Evolutionary conservation across 2,113 vertebrate species (phyloP).

Genomic region (Mesitornis unicolor): DNA sequence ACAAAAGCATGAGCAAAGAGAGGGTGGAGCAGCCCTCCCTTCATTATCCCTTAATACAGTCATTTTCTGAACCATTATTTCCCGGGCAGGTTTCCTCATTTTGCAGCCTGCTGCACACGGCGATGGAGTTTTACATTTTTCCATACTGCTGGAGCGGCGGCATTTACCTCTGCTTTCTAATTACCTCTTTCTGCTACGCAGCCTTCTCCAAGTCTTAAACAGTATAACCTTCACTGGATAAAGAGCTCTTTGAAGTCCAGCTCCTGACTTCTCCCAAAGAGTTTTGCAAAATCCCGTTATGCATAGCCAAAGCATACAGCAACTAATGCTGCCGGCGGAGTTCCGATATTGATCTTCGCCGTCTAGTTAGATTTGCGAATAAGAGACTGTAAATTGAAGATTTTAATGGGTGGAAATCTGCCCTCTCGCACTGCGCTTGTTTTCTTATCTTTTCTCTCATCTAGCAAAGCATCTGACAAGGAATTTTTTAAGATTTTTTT

Average conservation of each 20-base stretch:
- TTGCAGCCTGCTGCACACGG: background rate
- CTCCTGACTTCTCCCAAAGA: background rate
- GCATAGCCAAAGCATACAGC: background rate
- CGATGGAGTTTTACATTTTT: background rate
- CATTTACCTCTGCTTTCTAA: slow-evolving; percentile 3
- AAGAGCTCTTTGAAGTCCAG: background rate
- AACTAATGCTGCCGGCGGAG: background rate
- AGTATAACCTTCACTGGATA: background rate
- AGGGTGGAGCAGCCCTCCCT: background rate
- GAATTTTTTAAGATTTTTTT: background rate
- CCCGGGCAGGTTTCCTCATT: background rate
- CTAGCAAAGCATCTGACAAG: background rate
- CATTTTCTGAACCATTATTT: background rate
- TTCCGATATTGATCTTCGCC: background rate
- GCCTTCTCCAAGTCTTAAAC: background rate
- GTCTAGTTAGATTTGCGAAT: background rate
- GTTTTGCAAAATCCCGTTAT: background rate
- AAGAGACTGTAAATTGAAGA: background rate
- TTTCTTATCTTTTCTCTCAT: background rate
- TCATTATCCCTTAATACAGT: background rate
- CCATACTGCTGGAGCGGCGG: background rate
- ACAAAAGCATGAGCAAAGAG: background rate
- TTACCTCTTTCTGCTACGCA: background rate
- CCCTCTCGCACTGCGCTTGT: background rate
- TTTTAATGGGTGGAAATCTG: background rate